Evolutionary conservation across 2,888 invertebrate genomes (phyloP).

Genomic region (Lypha dubia): DNA sequence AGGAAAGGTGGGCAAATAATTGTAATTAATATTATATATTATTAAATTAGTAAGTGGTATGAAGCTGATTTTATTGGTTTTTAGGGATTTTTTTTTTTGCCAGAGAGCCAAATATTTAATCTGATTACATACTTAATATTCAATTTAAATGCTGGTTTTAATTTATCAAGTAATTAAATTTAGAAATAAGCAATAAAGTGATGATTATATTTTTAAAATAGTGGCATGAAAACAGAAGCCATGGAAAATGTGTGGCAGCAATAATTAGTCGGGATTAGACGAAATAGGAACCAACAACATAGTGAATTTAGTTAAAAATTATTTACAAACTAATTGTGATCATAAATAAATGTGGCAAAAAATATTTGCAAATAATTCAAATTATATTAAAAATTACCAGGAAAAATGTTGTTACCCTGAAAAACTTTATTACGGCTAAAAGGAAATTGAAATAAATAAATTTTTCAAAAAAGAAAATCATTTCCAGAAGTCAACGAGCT

Average conservation of each 20-base stretch:
- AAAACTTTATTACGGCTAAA: too few relatives aligned
- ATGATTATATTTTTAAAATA: neutral
- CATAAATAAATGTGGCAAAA: too few relatives aligned
- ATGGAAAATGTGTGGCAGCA: neutral
- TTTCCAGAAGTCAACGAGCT: neutral
- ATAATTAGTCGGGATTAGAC: neutral
- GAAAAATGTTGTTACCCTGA: too few relatives aligned
- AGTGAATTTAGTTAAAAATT: too few relatives aligned
- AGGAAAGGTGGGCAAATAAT: slow-evolving; percentile 11
- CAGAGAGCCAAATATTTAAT: slow-evolving; percentile 5
- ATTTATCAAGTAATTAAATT: slow-evolving; percentile 5
- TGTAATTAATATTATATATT: neutral
- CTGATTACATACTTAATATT: slow-evolving; percentile 2
- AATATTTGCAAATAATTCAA: too few relatives aligned
- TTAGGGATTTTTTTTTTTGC: neutral
- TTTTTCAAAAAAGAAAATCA: neutral
- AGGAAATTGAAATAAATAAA: too few relatives aligned
- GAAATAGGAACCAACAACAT: neutral
- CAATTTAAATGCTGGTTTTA: neutral
- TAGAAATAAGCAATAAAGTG: neutral
- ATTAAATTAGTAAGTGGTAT: neutral
- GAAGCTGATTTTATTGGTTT: slow-evolving; percentile 21
- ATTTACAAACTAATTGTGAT: too few relatives aligned
- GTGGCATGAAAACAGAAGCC: neutral
- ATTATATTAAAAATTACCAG: too few relatives aligned